phyloP scores from a whole-genome alignment of 2,797 vertebrate species.

The Coracias cyanogaster region DNA sequence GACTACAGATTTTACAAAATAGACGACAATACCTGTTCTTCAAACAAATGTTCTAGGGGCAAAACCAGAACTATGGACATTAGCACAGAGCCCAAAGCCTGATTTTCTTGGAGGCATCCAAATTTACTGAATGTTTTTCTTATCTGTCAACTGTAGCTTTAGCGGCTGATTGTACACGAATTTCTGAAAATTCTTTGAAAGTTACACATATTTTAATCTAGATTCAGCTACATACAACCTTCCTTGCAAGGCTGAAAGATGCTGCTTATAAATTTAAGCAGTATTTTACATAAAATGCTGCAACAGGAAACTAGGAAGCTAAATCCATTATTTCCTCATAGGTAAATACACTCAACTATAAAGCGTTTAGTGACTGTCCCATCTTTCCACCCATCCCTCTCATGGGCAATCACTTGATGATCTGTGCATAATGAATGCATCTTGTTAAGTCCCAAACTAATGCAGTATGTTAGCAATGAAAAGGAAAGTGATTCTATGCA shows the following conservation, averaged over 20 bases:
- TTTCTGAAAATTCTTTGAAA: neutral
- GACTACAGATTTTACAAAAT: neutral
- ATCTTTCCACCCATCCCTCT: neutral
- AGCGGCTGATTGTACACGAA: neutral
- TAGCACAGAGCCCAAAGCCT: neutral
- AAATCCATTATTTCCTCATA: neutral
- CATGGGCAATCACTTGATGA: fast-evolving
- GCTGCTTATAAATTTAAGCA: neutral
- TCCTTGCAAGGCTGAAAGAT: neutral
- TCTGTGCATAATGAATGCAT: neutral
- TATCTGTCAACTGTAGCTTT: neutral
- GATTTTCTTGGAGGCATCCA: neutral
- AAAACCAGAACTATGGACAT: neutral
- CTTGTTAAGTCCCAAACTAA: neutral
- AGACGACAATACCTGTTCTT: neutral
- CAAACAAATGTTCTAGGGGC: neutral
- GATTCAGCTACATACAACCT: neutral
- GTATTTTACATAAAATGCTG: neutral
- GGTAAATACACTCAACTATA: neutral
- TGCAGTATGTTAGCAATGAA: neutral
- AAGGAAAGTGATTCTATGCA: neutral
- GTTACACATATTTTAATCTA: neutral
- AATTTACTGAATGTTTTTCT: neutral
- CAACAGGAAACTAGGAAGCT: neutral
- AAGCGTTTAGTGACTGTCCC: neutral